phyloP scores from a whole-genome alignment of 2,888 invertebrate species.

The Phyto melanocephala region DNA sequence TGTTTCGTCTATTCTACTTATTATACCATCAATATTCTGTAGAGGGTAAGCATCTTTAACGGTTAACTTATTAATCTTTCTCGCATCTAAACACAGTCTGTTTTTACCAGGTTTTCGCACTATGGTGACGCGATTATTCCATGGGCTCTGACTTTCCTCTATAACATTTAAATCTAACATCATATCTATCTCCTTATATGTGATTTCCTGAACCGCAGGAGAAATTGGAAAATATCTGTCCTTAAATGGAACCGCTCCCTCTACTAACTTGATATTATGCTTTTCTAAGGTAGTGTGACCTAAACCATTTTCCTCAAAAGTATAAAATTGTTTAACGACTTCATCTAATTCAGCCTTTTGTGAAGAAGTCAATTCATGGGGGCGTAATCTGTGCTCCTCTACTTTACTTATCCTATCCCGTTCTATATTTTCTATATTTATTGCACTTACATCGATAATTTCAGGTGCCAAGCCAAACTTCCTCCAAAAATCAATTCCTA shows the following conservation, averaged over 20 bases:
- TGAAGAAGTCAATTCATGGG: neutral
- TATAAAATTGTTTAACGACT: neutral
- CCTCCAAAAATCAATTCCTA: slow-evolving; percentile 14
- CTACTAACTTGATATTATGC: slow-evolving; percentile 45
- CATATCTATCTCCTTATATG: too few species aligned
- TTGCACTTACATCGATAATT: neutral
- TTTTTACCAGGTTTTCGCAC: too few species aligned
- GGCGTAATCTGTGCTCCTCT: neutral
- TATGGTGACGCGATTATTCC: too few species aligned
- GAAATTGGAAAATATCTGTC: too few species aligned
- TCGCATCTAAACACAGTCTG: too few species aligned
- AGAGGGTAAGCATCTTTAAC: slow-evolving; percentile 32
- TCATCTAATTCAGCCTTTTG: neutral
- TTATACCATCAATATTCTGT: too few species aligned
- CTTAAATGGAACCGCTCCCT: too few species aligned
- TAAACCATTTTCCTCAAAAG: neutral
- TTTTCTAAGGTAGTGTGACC: neutral
- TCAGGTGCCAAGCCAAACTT: neutral
- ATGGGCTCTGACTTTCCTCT: too few species aligned
- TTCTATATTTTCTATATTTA: neutral
- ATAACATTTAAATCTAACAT: too few species aligned
- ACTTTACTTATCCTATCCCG: neutral
- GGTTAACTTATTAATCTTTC: slow-evolving; percentile 2
- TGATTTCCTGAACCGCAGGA: too few species aligned
- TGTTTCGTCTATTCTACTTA: slow-evolving; percentile 64